These are phyloP conservation scores for Listronotus bonariensis DNA, from an alignment of 1,140 invertebrate species.

Conservation along the genomic window DNA sequence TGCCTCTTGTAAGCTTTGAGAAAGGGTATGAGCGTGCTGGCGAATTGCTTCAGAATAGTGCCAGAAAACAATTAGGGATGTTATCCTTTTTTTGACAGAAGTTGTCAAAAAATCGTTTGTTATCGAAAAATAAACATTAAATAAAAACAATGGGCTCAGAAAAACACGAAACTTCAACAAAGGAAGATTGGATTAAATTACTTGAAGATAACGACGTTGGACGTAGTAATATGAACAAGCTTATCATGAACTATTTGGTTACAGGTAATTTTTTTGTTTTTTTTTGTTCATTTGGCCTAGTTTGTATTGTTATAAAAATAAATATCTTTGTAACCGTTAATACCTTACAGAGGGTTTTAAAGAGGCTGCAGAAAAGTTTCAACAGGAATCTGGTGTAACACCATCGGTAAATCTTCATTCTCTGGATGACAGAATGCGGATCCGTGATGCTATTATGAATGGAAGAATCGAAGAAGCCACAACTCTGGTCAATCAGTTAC, in stretches of 20 bases:
- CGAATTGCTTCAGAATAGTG: no score
- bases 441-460: conserved; percentile 91
- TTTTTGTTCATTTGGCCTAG: no score
- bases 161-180: conserved; percentile 54
- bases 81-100: no score
- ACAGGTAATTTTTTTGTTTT: conserved; percentile 70
- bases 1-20: no score
- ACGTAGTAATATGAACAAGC: conserved; percentile 90
- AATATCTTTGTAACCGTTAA: not conserved
- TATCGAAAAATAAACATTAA: not conserved
- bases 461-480: conserved; percentile 94
- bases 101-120: not conserved
- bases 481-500: conserved; percentile 88
- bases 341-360: conserved; percentile 89
- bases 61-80: no score
- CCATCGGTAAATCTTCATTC: conserved; percentile 86
- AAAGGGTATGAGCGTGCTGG: no score
- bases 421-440: conserved; percentile 91
- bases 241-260: conserved; percentile 98
- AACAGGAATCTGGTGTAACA: conserved; percentile 88
- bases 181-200: conserved; percentile 71
- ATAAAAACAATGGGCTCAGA: conserved; percentile 53
- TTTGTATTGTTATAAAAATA: no score
- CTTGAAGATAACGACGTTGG: conserved; percentile 83
- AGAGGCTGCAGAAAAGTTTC: conserved; percentile 96